Percentiles rank a stretch among this genome's conserved stretches.
phyloP scores from a whole-genome alignment of 2,797 vertebrate species.

The Rhinella marina region DNA sequence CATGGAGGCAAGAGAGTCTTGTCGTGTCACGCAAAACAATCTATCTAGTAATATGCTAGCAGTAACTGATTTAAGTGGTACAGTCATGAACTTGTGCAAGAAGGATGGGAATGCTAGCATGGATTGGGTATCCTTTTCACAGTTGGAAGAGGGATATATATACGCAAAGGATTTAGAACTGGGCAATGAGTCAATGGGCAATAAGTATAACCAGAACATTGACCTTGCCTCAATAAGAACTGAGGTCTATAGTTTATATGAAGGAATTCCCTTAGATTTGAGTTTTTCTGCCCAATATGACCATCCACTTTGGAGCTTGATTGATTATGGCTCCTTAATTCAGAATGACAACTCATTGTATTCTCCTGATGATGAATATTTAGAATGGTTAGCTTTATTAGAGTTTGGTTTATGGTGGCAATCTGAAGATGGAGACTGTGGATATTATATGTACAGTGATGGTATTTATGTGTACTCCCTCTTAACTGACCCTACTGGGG shows the following conservation, averaged over 20 bases:
- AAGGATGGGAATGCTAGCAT: constrained; percentile 79
- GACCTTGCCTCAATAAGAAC: constrained; percentile 71
- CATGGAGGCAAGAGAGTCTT: constrained; percentile 62
- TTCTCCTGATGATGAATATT: constrained; percentile 86
- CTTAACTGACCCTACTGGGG: constrained; percentile 89
- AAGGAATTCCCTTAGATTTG: constrained; percentile 78
- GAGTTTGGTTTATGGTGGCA: constrained; percentile 95
- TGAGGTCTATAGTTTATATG: constrained; percentile 68
- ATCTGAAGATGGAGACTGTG: constrained; percentile 91
- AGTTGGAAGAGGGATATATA: constrained; percentile 75
- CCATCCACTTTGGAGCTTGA: constrained; percentile 66
- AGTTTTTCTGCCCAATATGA: constrained; percentile 74
- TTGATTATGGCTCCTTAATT: constrained; percentile 73
- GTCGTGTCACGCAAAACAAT: constrained; percentile 69
- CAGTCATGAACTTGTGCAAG: constrained; percentile 86
- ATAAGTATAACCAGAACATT: constrained; percentile 74
- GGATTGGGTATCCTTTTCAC: constrained; percentile 76
- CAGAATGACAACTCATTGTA: constrained; percentile 76
- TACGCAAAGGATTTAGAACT: constrained; percentile 75
- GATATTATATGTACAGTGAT: constrained; percentile 94
- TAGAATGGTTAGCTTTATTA: constrained; percentile 89
- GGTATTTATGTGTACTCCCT: constrained; percentile 91
- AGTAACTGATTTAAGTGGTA: constrained; percentile 73
- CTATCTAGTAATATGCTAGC: constrained; percentile 65
- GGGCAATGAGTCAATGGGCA: constrained; percentile 76